phyloP scores from a whole-genome alignment of 2,888 invertebrate species.

The Xestia ashworthii region DNA sequence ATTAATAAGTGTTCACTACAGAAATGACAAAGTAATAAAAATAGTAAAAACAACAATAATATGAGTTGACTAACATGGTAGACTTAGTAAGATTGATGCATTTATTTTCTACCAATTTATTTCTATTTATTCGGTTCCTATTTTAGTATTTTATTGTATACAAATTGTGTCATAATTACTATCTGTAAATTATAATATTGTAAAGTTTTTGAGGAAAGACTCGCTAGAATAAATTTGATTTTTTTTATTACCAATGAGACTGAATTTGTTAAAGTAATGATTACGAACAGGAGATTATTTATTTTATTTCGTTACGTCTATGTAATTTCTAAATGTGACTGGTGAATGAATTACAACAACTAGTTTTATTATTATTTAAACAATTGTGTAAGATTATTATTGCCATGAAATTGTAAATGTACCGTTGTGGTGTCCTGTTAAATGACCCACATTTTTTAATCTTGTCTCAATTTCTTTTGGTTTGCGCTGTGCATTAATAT shows the following conservation, averaged over 20 bases:
- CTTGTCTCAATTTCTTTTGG: conserved; percentile 63
- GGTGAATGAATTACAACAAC: conserved; percentile 63
- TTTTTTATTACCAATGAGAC: conserved; percentile 88
- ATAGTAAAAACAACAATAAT: conserved; percentile 69
- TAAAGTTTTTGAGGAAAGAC: conserved; percentile 85
- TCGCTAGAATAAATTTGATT: conserved; percentile 77
- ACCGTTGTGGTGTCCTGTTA: conserved; percentile 48
- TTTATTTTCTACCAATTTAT: conserved; percentile 74
- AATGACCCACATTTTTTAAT: conserved; percentile 60
- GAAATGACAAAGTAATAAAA: conserved; percentile 64
- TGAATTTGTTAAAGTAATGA: conserved; percentile 88
- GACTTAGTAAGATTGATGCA: conserved; percentile 73
- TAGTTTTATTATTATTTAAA: conserved; percentile 60
- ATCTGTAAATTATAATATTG: conserved; percentile 67
- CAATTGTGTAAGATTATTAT: conserved; percentile 65
- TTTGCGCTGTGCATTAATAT: conserved; percentile 65
- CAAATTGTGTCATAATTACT: conserved; percentile 73
- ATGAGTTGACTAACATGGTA: conserved; percentile 53
- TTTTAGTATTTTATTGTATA: conserved; percentile 70
- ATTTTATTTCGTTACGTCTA: conserved; percentile 75
- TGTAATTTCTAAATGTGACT: conserved; percentile 63
- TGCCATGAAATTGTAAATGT: conserved; percentile 67
- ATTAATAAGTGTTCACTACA: conserved; percentile 55
- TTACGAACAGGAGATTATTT: conserved; percentile 85
- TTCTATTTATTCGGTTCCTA: conserved; percentile 70